These are phyloP conservation scores for Hetaerina titia DNA, from an alignment of 2,888 invertebrate genomes.

Conservation along the genomic window DNA sequence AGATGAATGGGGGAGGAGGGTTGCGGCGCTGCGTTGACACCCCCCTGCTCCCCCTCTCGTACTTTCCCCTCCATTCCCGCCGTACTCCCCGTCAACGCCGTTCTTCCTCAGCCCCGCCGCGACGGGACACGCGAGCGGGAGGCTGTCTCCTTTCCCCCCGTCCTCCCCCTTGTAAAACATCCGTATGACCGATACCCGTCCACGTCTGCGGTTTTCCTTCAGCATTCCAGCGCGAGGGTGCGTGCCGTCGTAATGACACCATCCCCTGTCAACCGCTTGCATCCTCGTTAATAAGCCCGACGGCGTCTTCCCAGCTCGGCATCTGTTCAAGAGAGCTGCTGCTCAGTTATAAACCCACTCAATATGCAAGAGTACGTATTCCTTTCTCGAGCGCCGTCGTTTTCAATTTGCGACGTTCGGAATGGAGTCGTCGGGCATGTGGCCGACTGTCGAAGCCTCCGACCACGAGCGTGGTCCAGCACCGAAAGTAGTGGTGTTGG, in stretches of 20 bases:
- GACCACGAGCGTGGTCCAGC: too few relatives aligned
- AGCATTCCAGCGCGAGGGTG: neutral
- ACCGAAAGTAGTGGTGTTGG: too few relatives aligned
- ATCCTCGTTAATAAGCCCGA: neutral
- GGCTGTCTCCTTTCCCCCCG: neutral
- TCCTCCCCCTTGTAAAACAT: neutral
- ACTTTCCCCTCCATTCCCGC: neutral
- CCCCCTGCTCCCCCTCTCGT: neutral
- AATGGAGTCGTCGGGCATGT: too few relatives aligned
- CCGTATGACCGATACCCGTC: neutral
- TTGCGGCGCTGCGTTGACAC: neutral
- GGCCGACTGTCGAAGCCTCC: too few relatives aligned
- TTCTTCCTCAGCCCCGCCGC: neutral
- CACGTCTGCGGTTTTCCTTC: conserved; percentile 32
- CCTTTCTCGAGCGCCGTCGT: too few relatives aligned
- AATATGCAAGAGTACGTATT: too few relatives aligned
- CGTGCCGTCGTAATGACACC: conserved; percentile 19
- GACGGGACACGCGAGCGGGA: neutral
- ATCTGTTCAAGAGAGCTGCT: too few relatives aligned
- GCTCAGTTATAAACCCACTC: too few relatives aligned
- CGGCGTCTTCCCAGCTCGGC: neutral
- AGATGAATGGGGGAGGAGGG: neutral
- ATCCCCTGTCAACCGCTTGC: neutral
- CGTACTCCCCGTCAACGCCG: neutral
- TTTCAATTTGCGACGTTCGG: too few relatives aligned